Percentiles rank a stretch among this genome's conserved stretches.
Evolutionary conservation across 2,888 invertebrate species (phyloP).

Genomic region (Hermaeophaga mercurialis): DNA sequence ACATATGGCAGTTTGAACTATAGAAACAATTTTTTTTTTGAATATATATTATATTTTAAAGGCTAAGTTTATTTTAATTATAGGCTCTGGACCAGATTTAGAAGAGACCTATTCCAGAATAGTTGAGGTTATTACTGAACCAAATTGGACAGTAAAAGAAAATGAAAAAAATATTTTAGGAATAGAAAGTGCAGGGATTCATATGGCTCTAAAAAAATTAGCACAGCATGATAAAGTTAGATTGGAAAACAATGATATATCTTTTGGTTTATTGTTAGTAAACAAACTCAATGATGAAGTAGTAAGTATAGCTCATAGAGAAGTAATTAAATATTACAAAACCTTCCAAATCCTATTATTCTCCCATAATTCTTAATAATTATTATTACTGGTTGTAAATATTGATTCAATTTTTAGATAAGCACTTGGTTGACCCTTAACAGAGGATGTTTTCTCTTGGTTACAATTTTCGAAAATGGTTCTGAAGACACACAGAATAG

Average conservation of each 20-base stretch:
- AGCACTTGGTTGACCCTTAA: slow-evolving; percentile 72
- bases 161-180: slow-evolving; percentile 60
- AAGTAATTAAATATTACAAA: slow-evolving; percentile 13
- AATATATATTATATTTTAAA: too few relatives aligned
- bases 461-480: slow-evolving; percentile 70
- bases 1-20: too few relatives aligned
- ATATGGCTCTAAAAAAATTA: slow-evolving; percentile 77
- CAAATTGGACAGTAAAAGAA: slow-evolving; percentile 63
- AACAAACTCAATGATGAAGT: slow-evolving; percentile 61
- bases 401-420: slow-evolving; percentile 65
- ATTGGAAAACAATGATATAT: slow-evolving; percentile 54
- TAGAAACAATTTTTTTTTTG: too few relatives aligned
- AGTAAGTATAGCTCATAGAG: slow-evolving; percentile 55
- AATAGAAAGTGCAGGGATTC: slow-evolving; percentile 77
- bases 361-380: too few relatives aligned
- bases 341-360: too few relatives aligned
- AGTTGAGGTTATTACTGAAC: slow-evolving; percentile 56
- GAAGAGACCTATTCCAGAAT: slow-evolving; percentile 58
- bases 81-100: slow-evolving; percentile 41
- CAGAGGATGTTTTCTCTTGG: slow-evolving; percentile 76
- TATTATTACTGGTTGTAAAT: too few relatives aligned
- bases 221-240: slow-evolving; percentile 67
- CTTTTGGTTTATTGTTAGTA: slow-evolving; percentile 66
- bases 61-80: slow-evolving; percentile 20
- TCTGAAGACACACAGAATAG: slow-evolving; percentile 55